Evolutionary conservation across 1,140 invertebrate species (phyloP).

Genomic region (Campoletis sonorensis): DNA sequence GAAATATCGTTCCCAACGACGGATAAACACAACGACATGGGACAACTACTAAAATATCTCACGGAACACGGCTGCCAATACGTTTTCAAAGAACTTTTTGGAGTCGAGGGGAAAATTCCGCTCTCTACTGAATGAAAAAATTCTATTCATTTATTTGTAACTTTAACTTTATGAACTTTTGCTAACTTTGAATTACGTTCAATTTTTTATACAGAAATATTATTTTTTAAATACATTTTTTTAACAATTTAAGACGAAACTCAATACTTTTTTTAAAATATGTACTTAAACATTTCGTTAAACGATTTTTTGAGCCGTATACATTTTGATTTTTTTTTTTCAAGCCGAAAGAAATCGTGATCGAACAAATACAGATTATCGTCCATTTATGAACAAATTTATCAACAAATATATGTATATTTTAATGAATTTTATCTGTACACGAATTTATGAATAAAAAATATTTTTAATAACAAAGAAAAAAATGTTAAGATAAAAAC

Average conservation of each 20-base stretch:
- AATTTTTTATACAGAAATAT: no score
- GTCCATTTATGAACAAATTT: neutral
- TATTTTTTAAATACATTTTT: no score
- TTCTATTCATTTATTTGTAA: neutral
- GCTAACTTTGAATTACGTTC: no score
- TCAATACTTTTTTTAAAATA: no score
- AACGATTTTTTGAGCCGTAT: no score
- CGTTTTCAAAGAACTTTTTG: slow-evolving; percentile 88
- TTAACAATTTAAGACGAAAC: no score
- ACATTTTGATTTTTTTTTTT: no score
- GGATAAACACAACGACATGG: slow-evolving; percentile 85
- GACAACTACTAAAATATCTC: slow-evolving; percentile 84
- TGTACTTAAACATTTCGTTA: no score
- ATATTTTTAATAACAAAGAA: neutral
- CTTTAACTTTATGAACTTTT: neutral
- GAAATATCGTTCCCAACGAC: slow-evolving; percentile 83
- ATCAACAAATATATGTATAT: neutral
- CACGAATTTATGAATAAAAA: neutral
- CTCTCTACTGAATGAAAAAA: neutral
- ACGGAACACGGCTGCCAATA: slow-evolving; percentile 80
- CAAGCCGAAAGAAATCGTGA: no score
- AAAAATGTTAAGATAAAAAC: neutral
- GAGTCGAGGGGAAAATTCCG: slow-evolving; percentile 78
- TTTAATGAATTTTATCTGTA: slow-evolving; percentile 4
- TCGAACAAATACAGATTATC: neutral